Conservation (phyloP, 2,797 vertebrate species). For the Pseudochaenichthys georgianus region DNA sequence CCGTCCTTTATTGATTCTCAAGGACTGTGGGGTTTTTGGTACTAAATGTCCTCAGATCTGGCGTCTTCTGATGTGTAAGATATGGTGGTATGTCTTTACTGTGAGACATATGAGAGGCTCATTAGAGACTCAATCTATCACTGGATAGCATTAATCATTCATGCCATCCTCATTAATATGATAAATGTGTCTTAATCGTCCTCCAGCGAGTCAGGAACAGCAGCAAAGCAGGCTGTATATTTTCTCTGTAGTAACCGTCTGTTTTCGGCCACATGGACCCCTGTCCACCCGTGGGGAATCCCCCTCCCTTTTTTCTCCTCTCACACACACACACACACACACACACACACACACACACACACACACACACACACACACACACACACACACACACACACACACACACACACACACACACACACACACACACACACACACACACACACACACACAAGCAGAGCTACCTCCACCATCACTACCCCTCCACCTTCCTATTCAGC, state of each 20-base stretch:
- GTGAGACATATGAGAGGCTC: constrained; percentile 56
- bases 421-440: too few species aligned
- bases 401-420: too few species aligned
- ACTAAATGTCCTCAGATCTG: constrained; percentile 25
- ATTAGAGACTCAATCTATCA: constrained; percentile 67
- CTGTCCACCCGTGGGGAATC: constrained; percentile 54
- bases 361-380: constrained; percentile 4
- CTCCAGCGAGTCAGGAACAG: constrained; percentile 53
- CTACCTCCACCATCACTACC: constrained; percentile 23
- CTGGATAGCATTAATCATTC: constrained; percentile 71
- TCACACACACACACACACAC: too few species aligned
- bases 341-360: too few species aligned
- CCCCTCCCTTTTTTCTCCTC: constrained; percentile 41
- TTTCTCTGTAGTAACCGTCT: constrained; percentile 70
- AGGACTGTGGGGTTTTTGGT: constrained; percentile 20
- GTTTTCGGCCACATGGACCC: constrained; percentile 67
- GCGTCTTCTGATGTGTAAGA: constrained; percentile 42
- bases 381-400: constrained; percentile 13
- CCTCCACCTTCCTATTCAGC: constrained; percentile 49
- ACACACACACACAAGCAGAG: constrained; percentile 1
- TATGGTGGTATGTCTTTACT: constrained; percentile 42
- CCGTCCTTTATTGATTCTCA: constrained; percentile 45
- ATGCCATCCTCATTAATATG: constrained; percentile 75
- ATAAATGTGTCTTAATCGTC: constrained; percentile 69
- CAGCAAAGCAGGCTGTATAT: constrained; percentile 63